These are phyloP conservation scores for Zoroaster sp. DNA, from an alignment of 53 echinoderm and acorn worm genomes.

Conservation along the genomic window DNA sequence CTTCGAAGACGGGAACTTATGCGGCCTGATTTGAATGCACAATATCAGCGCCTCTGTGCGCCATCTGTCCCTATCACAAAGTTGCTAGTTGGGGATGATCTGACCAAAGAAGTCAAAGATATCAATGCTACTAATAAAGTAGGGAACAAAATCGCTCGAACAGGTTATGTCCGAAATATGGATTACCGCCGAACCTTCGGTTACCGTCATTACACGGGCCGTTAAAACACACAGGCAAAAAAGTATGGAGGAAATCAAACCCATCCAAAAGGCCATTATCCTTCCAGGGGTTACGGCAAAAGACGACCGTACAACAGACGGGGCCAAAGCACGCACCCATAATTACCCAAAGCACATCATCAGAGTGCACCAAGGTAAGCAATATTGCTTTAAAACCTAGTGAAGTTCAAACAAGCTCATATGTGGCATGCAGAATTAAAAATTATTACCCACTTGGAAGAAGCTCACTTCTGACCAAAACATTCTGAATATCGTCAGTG, in stretches of 20 bases:
- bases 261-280: background rate
- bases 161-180: background rate
- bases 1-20: background rate
- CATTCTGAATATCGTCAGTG: constrained; percentile 1
- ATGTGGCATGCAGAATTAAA: background rate
- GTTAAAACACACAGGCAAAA: background rate
- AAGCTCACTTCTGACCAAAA: background rate
- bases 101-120: background rate
- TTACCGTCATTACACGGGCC: background rate
- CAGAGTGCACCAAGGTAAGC: background rate
- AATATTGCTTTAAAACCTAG: too few species aligned
- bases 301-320: background rate
- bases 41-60: background rate
- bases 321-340: background rate
- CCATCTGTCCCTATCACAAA: too few species aligned
- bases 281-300: background rate
- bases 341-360: background rate
- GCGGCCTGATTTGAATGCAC: background rate
- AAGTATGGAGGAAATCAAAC: background rate
- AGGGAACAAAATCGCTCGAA: background rate
- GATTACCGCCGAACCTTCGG: background rate
- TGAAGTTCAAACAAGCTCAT: background rate
- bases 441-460: background rate
- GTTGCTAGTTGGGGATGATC: too few species aligned
- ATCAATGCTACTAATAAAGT: background rate